Percentiles rank a stretch among this genome's conserved stretches.
Evolutionary conservation across 2,797 vertebrate genomes (phyloP).

Genomic region (Rhinophrynus dorsalis): DNA sequence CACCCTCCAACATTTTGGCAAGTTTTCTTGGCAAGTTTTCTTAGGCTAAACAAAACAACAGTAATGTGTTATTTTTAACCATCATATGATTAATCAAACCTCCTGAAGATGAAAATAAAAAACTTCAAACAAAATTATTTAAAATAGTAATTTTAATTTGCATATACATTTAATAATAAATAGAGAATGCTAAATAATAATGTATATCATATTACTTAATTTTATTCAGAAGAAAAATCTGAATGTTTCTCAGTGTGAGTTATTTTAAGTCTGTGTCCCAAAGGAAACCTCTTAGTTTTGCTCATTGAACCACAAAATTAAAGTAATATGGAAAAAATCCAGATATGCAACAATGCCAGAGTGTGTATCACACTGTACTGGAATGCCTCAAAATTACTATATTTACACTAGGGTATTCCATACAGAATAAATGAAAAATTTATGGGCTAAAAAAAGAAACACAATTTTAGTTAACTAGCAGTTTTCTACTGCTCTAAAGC

Average conservation of each 20-base stretch:
- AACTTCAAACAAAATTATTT: too few species aligned
- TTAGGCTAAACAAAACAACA: too few species aligned
- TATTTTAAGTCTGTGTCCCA: constrained; percentile 66
- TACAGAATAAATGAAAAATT: constrained; percentile 70
- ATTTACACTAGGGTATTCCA: constrained; percentile 68
- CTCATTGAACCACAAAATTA: constrained; percentile 74
- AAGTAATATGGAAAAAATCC: constrained; percentile 69
- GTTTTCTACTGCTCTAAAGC: constrained; percentile 65
- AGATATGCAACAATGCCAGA: constrained; percentile 62
- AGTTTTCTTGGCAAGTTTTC: too few species aligned
- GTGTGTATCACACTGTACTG: constrained; percentile 58
- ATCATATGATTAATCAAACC: too few species aligned
- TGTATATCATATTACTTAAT: constrained; percentile 9
- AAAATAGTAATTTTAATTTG: constrained; percentile 1
- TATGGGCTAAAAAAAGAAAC: constrained; percentile 70
- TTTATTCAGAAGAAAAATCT: constrained; percentile 56
- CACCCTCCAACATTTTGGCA: too few species aligned
- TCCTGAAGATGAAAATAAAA: too few species aligned
- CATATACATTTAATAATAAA: neutral
- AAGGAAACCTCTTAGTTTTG: constrained; percentile 65
- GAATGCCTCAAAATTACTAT: constrained; percentile 65
- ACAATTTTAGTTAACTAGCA: constrained; percentile 70
- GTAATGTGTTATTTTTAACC: too few species aligned
- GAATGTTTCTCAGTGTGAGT: constrained; percentile 61
- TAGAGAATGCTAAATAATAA: neutral